phyloP scores from a whole-genome alignment of 2,113 vertebrate genomes.

The Leucosticte australis region DNA sequence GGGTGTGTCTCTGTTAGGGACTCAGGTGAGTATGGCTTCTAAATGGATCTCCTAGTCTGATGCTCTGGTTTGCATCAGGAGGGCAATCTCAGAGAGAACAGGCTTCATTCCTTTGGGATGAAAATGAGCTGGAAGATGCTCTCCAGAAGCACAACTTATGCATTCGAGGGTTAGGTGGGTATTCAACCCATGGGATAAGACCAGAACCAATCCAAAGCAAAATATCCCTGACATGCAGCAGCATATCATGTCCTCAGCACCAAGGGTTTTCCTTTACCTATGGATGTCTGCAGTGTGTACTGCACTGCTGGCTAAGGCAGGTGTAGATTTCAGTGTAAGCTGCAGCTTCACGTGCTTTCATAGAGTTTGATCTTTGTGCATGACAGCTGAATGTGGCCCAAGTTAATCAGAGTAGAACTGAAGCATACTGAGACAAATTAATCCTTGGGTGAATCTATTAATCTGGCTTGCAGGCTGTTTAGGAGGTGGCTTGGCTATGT shows the following conservation, averaged over 20 bases:
- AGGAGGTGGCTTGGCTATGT: neutral
- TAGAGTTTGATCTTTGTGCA: neutral
- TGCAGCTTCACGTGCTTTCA: neutral
- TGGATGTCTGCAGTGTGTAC: neutral
- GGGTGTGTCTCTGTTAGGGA: neutral
- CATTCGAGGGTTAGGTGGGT: neutral
- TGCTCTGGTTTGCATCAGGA: neutral
- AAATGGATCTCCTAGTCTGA: neutral
- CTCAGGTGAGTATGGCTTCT: neutral
- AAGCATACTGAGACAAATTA: neutral
- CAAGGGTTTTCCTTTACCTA: neutral
- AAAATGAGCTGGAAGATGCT: neutral
- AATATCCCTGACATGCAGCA: neutral
- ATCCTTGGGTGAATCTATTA: neutral
- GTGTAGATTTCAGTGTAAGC: accelerated
- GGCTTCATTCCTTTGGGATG: neutral
- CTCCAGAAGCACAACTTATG: neutral
- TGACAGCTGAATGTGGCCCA: neutral
- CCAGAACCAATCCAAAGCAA: neutral
- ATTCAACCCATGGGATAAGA: neutral
- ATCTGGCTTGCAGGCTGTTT: neutral
- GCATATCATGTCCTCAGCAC: neutral
- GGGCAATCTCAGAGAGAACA: neutral
- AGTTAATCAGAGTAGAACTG: neutral
- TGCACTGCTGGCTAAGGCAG: neutral